These are phyloP conservation scores for Stichodactyla helianthus DNA, from an alignment of 64 coral and sea anemone genomes.

Conservation along the genomic window DNA sequence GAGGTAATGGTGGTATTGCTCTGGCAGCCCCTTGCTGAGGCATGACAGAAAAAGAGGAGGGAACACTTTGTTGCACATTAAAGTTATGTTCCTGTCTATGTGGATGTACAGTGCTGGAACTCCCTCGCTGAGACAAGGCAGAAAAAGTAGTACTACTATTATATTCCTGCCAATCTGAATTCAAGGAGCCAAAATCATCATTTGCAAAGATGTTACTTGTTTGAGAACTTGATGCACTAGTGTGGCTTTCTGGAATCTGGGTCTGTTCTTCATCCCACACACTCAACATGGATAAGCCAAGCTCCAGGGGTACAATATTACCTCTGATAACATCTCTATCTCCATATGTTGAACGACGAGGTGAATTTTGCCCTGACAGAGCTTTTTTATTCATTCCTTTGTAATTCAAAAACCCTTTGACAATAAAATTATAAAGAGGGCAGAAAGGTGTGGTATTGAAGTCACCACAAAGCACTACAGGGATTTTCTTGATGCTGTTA, in stretches of 20 bases:
- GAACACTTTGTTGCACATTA: not conserved
- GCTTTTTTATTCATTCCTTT: slow-evolving; percentile 54
- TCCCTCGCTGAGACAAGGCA: too few relatives aligned
- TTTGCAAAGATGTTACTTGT: not conserved
- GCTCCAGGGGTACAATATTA: slow-evolving; percentile 58
- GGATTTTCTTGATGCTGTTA: slow-evolving; percentile 4
- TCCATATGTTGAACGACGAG: not conserved
- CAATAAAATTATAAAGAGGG: slow-evolving; percentile 65
- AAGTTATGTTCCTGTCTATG: not conserved
- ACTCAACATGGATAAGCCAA: slow-evolving; percentile 19
- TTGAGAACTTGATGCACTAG: not conserved
- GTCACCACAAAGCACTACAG: slow-evolving; percentile 80
- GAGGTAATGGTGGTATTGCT: not conserved
- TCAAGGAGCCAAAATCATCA: not conserved
- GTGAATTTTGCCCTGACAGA: slow-evolving; percentile 71
- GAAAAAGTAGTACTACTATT: too few relatives aligned
- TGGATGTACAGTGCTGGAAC: too few relatives aligned
- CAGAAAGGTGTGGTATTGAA: slow-evolving; percentile 83
- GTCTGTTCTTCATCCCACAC: not conserved
- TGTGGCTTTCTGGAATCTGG: not conserved
- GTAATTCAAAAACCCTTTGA: slow-evolving; percentile 46
- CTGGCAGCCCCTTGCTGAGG: not conserved
- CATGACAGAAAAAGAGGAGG: too few relatives aligned
- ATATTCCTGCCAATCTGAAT: not conserved
- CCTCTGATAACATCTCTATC: slow-evolving; percentile 3